Base-by-base conservation (phyloP, 2,888 invertebrate species). In the Metopia argyrocephala region DNA sequence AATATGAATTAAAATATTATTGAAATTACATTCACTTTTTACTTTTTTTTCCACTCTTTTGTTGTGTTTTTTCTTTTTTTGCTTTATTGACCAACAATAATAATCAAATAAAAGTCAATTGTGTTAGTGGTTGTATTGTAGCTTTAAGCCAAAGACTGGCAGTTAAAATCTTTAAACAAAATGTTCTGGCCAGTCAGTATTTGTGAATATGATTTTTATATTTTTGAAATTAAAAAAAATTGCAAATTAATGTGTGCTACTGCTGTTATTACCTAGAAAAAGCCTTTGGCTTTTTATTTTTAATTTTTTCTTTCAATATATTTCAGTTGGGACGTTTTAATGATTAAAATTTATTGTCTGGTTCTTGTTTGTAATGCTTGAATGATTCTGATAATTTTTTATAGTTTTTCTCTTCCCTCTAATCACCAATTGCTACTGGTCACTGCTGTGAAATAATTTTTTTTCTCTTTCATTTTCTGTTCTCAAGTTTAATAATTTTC, bases 1-100 rank as follows among this genome's bases (percentile, higher is more conserved):
- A 64, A 48, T 48, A 48, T 62, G 62, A 62, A 62, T 62, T 62
- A 62, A 76, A 76, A 54, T 76, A 62, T 69, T 76, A 31, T 48
- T 76, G 62, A 38, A 76, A 76, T 69, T 62, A 64, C 62, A 46
- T 46, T 56, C 12, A 61, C 38, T 61, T 73, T 54, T 73, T 64
- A n/a, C n/a, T n/a, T n/a, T n/a, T n/a, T n/a, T n/a, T n/a, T n/a
- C n/a, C n/a, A n/a, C 52, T 25, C 9, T 3, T 4, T n/a, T 21
- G 27, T 50, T 50, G 48, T 48, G n/a, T 62, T 25, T 48, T 46
- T 7, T 48, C 25, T 27, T 6, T 15, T 21, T 61, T 45, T n/a
- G n/a, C 48, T 65, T 6, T 38, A 15, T 38, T 38, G 38, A 15
- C 38, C 38, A n/a, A 38, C 15, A 15, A 12, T 38, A 38, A 38